Evolutionary conservation across 2,888 invertebrate genomes (phyloP), one percentile per base, ranked within the genome.

Genomic region (Callimorpha dominula): DNA sequence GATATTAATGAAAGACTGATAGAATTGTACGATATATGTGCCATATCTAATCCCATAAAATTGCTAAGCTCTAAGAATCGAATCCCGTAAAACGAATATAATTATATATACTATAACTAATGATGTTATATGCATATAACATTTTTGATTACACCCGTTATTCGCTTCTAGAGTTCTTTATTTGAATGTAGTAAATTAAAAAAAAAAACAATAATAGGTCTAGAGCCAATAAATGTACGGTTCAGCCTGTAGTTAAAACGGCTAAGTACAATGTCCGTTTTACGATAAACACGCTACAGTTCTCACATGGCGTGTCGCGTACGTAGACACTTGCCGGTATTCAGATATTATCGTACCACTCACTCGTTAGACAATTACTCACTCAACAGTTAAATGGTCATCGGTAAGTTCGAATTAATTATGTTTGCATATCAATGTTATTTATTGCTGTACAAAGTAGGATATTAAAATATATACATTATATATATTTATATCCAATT

Each of bases 1-100:
- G 79, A 87, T 89, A 84, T 86, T 88, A 83, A 88, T 88, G 77
- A 92, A 95, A 95, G 95, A 95, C 95, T 95, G 95, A 95, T 95
- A 95, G 94, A 85, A 89, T 91, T 91, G 79, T 93, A 94, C 88
- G 88, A 87, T 90, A 82, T 89, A 91, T 91, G 94, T 95, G 95
- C 95, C 95, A 95, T 94, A 93, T 94, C 92, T 90, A 79, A 86
- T 81, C 85, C 85, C 81, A 78, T 84, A 79, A 75, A 79, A 81
- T 81, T 84, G 81, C 82, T 83, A 80, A 83, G 74, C 69, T 69
- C 66, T 79, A 85, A 83, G 78, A 40, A 62, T 73, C 54, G 74
- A 31, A 62, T 75, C 50, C 57, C 4, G 43, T 65, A 40, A 67
- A 68, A 67, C 66, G 17, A 11, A 68, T 49, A 40, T 76, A 43